A percentile compares a stretch with the other conserved stretches of the same genome.
Conservation (phyloP, 2,113 vertebrate genomes). For the Pachycephala philippinensis region DNA sequence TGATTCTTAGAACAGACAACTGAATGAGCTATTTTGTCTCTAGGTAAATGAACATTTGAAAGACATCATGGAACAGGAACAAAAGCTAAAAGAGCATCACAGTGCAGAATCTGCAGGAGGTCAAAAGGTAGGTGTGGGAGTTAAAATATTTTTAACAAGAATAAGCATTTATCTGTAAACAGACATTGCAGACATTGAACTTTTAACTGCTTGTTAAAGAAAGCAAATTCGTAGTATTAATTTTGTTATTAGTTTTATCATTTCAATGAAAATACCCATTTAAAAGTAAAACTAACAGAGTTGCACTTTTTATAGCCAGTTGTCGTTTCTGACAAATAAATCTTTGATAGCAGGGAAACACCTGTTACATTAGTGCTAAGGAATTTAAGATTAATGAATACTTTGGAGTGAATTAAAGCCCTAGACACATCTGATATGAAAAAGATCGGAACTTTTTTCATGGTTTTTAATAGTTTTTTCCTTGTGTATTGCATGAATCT, state of each 20-base stretch:
- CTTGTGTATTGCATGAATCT: neutral
- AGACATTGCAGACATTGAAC: neutral
- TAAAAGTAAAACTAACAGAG: neutral
- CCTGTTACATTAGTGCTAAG: neutral
- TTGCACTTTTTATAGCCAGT: neutral
- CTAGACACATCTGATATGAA: neutral
- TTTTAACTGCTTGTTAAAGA: neutral
- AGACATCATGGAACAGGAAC: conserved; percentile 87
- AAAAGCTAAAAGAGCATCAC: conserved; percentile 84
- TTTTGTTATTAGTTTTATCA: neutral
- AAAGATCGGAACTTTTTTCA: neutral
- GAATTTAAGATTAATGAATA: neutral
- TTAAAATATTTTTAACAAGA: neutral
- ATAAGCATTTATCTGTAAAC: neutral
- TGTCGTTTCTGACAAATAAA: neutral
- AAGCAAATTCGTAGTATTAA: neutral
- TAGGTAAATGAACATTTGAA: conserved; percentile 95
- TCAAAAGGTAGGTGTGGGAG: conserved; percentile 80
- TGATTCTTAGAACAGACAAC: neutral
- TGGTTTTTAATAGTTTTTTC: neutral
- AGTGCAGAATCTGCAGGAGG: conserved; percentile 79
- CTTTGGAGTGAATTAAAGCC: neutral
- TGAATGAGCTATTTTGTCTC: neutral
- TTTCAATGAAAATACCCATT: neutral
- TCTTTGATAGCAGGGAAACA: neutral